Percentiles rank a stretch among this genome's conserved stretches.
Conservation (phyloP, 2,888 invertebrate genomes). For the Habroteleia sp. region DNA sequence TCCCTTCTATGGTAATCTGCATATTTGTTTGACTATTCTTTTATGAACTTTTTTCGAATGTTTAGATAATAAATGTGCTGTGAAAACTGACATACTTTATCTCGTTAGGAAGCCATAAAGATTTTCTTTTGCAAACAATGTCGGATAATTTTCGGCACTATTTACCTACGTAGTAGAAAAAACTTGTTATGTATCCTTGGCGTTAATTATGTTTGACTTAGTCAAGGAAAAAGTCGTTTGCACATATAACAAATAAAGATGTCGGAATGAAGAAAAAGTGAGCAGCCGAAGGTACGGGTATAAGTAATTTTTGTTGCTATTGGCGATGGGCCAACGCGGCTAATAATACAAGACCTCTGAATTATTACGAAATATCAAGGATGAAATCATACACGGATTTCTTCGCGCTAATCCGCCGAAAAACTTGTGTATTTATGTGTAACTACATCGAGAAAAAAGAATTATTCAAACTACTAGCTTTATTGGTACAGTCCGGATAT, state of each 20-base stretch:
- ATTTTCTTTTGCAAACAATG: too few relatives aligned
- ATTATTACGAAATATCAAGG: slow-evolving; percentile 71
- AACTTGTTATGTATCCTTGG: slow-evolving; percentile 17
- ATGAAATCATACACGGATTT: slow-evolving; percentile 52
- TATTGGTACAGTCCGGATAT: too few relatives aligned
- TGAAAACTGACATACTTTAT: too few relatives aligned
- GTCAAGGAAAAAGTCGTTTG: slow-evolving; percentile 52
- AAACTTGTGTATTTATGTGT: slow-evolving; percentile 28
- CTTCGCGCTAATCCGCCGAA: slow-evolving; percentile 32
- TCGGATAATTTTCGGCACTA: too few relatives aligned
- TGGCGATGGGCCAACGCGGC: slow-evolving; percentile 69
- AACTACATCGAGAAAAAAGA: too few relatives aligned
- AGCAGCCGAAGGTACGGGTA: slow-evolving; percentile 21
- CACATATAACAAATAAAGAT: slow-evolving; percentile 30
- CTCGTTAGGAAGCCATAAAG: too few relatives aligned
- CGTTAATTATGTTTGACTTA: slow-evolving; percentile 40
- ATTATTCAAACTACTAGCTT: too few relatives aligned
- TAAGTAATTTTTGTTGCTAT: slow-evolving; percentile 48
- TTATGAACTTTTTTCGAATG: too few relatives aligned
- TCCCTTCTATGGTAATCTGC: too few relatives aligned
- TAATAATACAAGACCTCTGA: slow-evolving; percentile 67
- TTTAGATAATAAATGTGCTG: too few relatives aligned
- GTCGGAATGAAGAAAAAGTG: slow-evolving; percentile 29
- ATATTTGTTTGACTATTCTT: too few relatives aligned
- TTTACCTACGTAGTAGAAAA: too few relatives aligned